phyloP scores from a whole-genome alignment of 2,797 vertebrate genomes.

The Sebastes matsubarae region DNA sequence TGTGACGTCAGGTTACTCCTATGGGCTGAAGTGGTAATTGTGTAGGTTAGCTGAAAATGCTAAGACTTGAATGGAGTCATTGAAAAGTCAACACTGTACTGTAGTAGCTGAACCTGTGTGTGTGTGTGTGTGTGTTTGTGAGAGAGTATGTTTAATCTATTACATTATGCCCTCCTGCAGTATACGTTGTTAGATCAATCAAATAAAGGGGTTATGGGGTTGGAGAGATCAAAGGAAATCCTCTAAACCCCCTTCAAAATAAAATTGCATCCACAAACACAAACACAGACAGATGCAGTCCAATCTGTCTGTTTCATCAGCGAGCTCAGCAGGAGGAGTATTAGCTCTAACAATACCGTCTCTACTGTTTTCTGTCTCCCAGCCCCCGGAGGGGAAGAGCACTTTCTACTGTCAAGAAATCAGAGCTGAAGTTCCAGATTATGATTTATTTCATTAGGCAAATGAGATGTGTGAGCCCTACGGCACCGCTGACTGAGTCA shows the following conservation, averaged over 20 bases:
- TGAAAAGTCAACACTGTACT: background rate
- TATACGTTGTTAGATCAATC: constrained; percentile 52
- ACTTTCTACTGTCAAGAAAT: constrained; percentile 64
- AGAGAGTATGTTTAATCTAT: background rate
- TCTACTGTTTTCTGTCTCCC: constrained; percentile 61
- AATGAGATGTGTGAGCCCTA: constrained; percentile 79
- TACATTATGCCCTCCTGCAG: background rate
- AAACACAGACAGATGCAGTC: constrained; percentile 26
- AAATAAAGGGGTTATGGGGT: constrained; percentile 33
- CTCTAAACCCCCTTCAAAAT: constrained; percentile 7
- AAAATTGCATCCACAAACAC: background rate
- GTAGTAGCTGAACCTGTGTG: background rate
- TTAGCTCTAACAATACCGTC: constrained; percentile 71
- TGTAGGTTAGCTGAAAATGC: background rate
- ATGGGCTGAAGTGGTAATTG: background rate
- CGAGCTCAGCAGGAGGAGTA: constrained; percentile 71
- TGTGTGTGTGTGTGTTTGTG: background rate
- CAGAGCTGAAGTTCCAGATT: constrained; percentile 76
- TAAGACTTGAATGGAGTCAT: background rate
- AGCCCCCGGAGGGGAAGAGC: constrained; percentile 60
- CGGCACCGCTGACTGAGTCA: constrained; percentile 69
- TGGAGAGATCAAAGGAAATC: constrained; percentile 61
- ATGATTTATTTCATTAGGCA: constrained; percentile 85
- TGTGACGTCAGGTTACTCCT: no score
- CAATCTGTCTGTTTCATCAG: constrained; percentile 74